phyloP scores from a whole-genome alignment of 1,140 invertebrate genomes.

The Psilanteris sp. region DNA sequence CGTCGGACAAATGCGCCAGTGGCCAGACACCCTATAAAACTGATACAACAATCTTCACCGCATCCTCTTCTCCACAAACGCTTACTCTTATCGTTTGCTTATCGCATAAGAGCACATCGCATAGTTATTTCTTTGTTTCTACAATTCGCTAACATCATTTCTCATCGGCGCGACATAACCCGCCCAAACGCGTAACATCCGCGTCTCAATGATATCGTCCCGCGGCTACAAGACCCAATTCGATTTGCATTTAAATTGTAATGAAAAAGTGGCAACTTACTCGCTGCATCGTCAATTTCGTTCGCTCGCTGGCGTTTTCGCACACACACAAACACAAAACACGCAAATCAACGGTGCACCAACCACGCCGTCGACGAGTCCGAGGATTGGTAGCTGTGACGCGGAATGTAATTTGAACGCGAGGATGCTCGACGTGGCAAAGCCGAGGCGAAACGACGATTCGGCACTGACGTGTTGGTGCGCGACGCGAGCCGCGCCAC shows the following conservation, averaged over 20 bases:
- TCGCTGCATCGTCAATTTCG: conserved; percentile 1
- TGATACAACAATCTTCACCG: conserved; percentile 44
- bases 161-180: background rate
- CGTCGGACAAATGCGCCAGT: conserved; percentile 25
- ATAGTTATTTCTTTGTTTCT: conserved; percentile 6
- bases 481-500: background rate
- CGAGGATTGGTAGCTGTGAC: too few relatives aligned
- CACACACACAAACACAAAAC: conserved; percentile 35
- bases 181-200: too few relatives aligned
- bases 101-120: conserved; percentile 30
- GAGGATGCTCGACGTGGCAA: too few relatives aligned
- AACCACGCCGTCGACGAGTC: too few relatives aligned
- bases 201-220: background rate
- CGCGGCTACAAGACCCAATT: background rate
- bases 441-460: background rate
- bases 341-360: conserved; percentile 22
- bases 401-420: too few relatives aligned
- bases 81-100: conserved; percentile 29
- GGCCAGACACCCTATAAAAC: conserved; percentile 35
- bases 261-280: conserved; percentile 26
- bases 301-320: background rate
- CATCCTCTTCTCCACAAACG: conserved; percentile 29
- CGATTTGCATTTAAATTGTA: background rate
- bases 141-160: conserved; percentile 8
- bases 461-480: background rate